phyloP scores from a whole-genome alignment of 2,888 invertebrate genomes.

The Drosophila vallismaia region DNA sequence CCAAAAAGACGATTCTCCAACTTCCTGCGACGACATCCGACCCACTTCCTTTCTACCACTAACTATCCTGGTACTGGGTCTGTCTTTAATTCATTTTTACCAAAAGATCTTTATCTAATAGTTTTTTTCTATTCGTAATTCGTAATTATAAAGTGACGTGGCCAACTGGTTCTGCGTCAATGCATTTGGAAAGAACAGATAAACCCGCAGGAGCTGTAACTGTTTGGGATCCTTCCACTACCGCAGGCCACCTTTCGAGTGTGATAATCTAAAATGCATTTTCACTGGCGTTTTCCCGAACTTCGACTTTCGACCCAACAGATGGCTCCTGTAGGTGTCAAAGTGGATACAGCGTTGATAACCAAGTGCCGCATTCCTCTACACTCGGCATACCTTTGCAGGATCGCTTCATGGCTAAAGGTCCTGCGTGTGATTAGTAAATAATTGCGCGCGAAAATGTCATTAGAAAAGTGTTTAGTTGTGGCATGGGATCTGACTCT shows the following conservation, averaged over 20 bases:
- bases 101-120: slow-evolving; percentile 72
- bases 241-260: slow-evolving; percentile 44
- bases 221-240: slow-evolving; percentile 12
- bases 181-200: slow-evolving; percentile 38
- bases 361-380: slow-evolving; percentile 72
- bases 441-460: slow-evolving; percentile 73
- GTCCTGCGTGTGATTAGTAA: slow-evolving; percentile 73
- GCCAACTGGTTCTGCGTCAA: slow-evolving; percentile 68
- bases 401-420: slow-evolving; percentile 4
- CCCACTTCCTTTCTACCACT: slow-evolving; percentile 52
- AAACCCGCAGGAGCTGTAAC: slow-evolving; percentile 42
- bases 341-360: slow-evolving; percentile 56
- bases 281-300: slow-evolving; percentile 50
- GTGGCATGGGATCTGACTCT: slow-evolving; percentile 19
- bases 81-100: slow-evolving; percentile 36
- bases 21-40: slow-evolving; percentile 67
- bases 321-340: slow-evolving; percentile 70
- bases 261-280: slow-evolving; percentile 76
- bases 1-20: slow-evolving; percentile 34
- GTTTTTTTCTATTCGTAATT: too few relatives aligned
- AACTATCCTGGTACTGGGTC: slow-evolving; percentile 59
- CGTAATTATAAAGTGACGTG: slow-evolving; percentile 69
- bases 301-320: slow-evolving; percentile 54
- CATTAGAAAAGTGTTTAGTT: slow-evolving; percentile 70
- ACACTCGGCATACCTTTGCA: slow-evolving; percentile 43